These are phyloP conservation scores for Myzus persicae DNA, from an alignment of 1,140 invertebrate species.

Conservation along the genomic window DNA sequence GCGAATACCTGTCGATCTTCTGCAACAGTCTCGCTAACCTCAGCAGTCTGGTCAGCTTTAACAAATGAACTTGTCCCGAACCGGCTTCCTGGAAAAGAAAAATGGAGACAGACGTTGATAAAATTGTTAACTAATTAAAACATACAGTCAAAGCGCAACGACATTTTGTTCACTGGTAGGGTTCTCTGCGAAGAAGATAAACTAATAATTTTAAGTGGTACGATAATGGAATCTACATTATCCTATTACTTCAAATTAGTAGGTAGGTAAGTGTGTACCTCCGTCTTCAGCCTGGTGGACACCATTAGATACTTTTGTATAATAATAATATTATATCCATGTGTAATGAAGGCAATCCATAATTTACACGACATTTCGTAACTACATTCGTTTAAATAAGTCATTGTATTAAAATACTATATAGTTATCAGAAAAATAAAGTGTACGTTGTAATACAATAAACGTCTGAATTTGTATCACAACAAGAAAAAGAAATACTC, in stretches of 20 bases:
- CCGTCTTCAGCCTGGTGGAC: not conserved
- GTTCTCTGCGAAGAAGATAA: not conserved
- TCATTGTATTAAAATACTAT: not conserved
- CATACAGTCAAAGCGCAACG: not conserved
- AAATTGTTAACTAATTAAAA: not conserved
- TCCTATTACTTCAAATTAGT: not conserved
- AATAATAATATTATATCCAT: not conserved
- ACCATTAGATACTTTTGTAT: not conserved
- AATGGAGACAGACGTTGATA: not conserved
- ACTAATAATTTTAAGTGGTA: not conserved
- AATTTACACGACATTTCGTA: not conserved
- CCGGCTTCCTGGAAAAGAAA: constrained; percentile 70
- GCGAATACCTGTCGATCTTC: constrained; percentile 96
- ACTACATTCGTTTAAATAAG: not conserved
- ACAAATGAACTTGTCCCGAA: constrained; percentile 86
- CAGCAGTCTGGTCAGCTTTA: constrained; percentile 93
- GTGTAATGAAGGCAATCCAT: not conserved
- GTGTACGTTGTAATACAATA: not conserved
- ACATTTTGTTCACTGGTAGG: not conserved
- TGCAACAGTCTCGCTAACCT: constrained; percentile 91
- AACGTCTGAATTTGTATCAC: too few species aligned
- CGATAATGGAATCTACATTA: not conserved
- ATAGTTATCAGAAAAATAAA: not conserved
- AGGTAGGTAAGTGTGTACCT: not conserved
- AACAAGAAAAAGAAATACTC: too few species aligned